Evolutionary conservation across 2,797 vertebrate species (phyloP).

Genomic region (Eulemur rubriventer): DNA sequence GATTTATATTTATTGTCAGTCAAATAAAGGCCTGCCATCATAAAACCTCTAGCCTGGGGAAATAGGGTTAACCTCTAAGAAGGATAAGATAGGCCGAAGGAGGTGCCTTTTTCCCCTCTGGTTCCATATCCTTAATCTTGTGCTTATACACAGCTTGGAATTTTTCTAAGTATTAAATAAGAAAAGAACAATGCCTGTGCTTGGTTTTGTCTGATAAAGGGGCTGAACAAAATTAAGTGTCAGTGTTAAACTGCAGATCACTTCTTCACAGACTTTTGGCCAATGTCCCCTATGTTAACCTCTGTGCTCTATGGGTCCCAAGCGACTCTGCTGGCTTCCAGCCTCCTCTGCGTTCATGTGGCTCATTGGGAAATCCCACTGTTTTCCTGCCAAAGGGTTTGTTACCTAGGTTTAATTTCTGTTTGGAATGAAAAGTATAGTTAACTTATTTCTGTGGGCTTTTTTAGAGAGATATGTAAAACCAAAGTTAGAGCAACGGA

Average conservation of each 20-base stretch:
- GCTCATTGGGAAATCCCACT: slow-evolving; percentile 72
- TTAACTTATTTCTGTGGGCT: slow-evolving; percentile 76
- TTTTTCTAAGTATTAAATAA: background rate
- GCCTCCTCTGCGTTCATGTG: slow-evolving; percentile 59
- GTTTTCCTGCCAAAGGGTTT: slow-evolving; percentile 68
- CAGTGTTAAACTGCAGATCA: background rate
- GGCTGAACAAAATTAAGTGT: background rate
- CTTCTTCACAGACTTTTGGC: background rate
- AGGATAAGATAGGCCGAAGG: background rate
- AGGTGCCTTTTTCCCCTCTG: background rate
- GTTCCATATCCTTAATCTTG: background rate
- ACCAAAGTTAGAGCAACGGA: slow-evolving; percentile 74
- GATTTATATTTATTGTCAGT: background rate
- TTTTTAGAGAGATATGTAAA: slow-evolving; percentile 73
- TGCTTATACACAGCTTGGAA: background rate
- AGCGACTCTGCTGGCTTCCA: slow-evolving; percentile 46
- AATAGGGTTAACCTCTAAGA: background rate
- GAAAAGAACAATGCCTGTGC: background rate
- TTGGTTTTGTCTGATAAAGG: background rate
- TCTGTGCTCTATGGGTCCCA: background rate
- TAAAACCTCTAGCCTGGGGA: background rate
- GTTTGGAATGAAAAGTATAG: slow-evolving; percentile 80
- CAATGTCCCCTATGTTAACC: background rate
- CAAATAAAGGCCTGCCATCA: background rate
- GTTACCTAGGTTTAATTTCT: slow-evolving; percentile 78